phyloP scores from a whole-genome alignment of 2,797 vertebrate species.

The Cephalopachus bancanus region DNA sequence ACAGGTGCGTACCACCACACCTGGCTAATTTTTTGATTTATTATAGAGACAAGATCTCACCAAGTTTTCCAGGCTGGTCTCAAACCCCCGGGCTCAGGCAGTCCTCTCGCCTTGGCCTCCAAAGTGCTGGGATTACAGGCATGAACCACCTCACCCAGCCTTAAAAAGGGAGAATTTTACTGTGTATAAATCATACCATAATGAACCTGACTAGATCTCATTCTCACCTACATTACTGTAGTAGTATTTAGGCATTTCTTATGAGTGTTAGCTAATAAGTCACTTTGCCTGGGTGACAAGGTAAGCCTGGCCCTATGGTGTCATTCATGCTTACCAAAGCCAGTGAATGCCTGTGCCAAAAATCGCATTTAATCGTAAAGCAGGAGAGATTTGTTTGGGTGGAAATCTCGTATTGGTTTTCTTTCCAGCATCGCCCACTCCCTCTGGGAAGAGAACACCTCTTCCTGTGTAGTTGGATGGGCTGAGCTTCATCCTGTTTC shows the following conservation, averaged over 20 bases:
- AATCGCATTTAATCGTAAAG: not conserved
- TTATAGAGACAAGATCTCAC: no score
- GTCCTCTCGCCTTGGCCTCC: no score
- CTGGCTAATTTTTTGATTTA: no score
- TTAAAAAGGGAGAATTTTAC: not conserved
- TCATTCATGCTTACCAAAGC: not conserved
- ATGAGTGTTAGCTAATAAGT: conserved; percentile 11
- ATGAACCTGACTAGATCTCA: not conserved
- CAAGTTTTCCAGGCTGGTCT: no score
- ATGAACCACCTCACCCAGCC: no score
- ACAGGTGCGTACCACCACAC: no score
- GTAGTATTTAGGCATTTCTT: conserved; percentile 11
- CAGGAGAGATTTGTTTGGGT: conserved; percentile 24
- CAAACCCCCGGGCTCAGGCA: no score
- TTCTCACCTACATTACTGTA: conserved; percentile 4
- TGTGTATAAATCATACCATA: not conserved
- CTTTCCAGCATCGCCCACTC: not conserved
- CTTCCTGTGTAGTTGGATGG: not conserved
- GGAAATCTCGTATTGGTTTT: conserved; percentile 15
- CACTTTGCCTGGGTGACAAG: conserved; percentile 9
- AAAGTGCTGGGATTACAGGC: no score
- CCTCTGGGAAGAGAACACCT: not conserved
- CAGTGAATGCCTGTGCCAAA: not conserved
- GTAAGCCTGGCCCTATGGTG: not conserved
- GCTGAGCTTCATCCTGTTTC: not conserved